These are phyloP conservation scores for Eospalax fontanierii DNA, from an alignment of 2,797 vertebrate species.

Conservation along the genomic window DNA sequence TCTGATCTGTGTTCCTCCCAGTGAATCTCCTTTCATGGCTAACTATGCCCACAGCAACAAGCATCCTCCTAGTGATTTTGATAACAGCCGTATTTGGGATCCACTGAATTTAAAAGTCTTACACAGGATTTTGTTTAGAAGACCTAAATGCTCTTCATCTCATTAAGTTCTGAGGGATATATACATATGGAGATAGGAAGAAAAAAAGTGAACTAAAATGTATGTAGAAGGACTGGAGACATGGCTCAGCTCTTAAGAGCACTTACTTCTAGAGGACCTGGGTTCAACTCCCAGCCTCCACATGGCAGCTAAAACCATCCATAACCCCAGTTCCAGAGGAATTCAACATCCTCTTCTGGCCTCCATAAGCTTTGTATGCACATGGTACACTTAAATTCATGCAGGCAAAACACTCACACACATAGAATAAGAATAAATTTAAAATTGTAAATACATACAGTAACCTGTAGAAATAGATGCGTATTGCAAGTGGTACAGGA, in stretches of 20 bases:
- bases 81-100: not conserved
- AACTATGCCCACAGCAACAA: not conserved
- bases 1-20: not conserved
- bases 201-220: not conserved
- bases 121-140: constrained; percentile 39
- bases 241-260: too few species aligned
- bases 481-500: not conserved
- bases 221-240: not conserved
- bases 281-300: too few species aligned
- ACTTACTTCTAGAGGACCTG: too few species aligned
- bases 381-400: too few species aligned
- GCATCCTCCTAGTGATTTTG: not conserved
- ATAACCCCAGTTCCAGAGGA: too few species aligned
- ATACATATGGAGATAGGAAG: not conserved
- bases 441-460: too few species aligned
- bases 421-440: too few species aligned
- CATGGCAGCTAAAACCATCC: too few species aligned
- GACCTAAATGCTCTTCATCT: not conserved
- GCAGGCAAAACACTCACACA: too few species aligned
- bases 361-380: too few species aligned
- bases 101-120: not conserved
- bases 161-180: not conserved
- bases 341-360: too few species aligned
- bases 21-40: not conserved
- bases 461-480: not conserved